Evolutionary conservation across 2,888 invertebrate species (phyloP), one percentile per base, ranked within the genome.

Genomic region (Agrochola macilenta): DNA sequence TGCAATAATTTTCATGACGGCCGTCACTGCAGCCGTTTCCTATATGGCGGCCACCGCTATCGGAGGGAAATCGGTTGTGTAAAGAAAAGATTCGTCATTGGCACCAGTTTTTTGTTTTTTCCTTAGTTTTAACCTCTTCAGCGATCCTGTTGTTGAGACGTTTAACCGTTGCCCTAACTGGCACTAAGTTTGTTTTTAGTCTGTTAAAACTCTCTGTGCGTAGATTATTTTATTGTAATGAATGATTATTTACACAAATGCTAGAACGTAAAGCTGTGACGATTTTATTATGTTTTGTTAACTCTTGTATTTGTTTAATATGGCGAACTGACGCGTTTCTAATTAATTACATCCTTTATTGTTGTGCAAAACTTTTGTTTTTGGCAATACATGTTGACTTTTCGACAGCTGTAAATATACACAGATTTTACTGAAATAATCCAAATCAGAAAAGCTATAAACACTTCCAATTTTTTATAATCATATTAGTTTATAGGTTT

Each of bases 171-270:
- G 0, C 46, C 46, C 3, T 14, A 14, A 46, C 11, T 14, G 12
- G 49, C 5, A 49, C 5, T 5, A 49, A 17, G 5, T 49, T 17
- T 49, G 5, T 49, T 49, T 49, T 52, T 20, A 52, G 7, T 52
- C 7, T 26, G 20, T 14, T 23, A 43, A 12, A 52, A 12, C 3
- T 9, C 9, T 26, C 26, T 39, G 35, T 69, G 23, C n/a, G 20
- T 49, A 9, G 23, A 5, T 7, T n/a, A n/a, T 49, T 49, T 64
- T 49, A 58, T 46, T 46, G 17, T 26, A 11, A 14, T 12, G 39
- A 49, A 26, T 14, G 3, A 35, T 35, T 78, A 71, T 85, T 87
- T 80, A 69, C 66, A 81, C 87, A 87, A 69, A 39, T 87, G 87
- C 11, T 20, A 76, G 49, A 76, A 14, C 8, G 12, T 26, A 66